Conservation (phyloP, 2,113 vertebrate genomes). For the Lamprologus ornatipinnis region DNA sequence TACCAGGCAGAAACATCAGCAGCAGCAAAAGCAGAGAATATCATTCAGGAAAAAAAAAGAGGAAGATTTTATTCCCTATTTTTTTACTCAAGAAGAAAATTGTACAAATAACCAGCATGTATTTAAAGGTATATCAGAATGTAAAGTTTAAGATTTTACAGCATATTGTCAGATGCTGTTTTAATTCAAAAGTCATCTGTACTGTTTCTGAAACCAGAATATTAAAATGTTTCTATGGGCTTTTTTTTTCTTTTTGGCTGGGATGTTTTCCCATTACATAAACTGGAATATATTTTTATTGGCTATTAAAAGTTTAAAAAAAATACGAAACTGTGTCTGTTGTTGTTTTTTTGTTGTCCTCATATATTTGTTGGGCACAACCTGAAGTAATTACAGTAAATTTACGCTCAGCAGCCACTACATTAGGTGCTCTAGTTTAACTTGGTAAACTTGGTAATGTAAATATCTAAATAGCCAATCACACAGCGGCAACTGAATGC, state of each 20-base stretch:
- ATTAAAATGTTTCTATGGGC: neutral
- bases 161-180: neutral
- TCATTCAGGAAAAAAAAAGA: neutral
- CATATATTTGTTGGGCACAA: neutral
- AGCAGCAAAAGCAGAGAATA: neutral
- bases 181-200: neutral
- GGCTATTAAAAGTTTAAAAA: conserved; percentile 23
- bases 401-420: neutral
- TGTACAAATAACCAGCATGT: conserved; percentile 6
- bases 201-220: neutral
- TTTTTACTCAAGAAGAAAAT: conserved; percentile 45
- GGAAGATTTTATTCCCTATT: conserved; percentile 38
- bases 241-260: neutral
- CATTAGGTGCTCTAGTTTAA: neutral
- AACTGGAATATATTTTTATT: conserved; percentile 40
- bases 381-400: neutral
- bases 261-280: neutral
- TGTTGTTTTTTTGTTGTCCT: neutral
- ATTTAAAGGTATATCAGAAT: neutral
- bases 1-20: neutral
- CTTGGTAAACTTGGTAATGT: neutral
- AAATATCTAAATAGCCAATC: neutral
- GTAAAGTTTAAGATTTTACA: neutral
- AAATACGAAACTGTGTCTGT: neutral
- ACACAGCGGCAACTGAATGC: rapidly evolving